A percentile compares a stretch with the other conserved stretches of the same genome.
phyloP scores from a whole-genome alignment of 2,797 vertebrate genomes.

The Peromyscus aztecus region DNA sequence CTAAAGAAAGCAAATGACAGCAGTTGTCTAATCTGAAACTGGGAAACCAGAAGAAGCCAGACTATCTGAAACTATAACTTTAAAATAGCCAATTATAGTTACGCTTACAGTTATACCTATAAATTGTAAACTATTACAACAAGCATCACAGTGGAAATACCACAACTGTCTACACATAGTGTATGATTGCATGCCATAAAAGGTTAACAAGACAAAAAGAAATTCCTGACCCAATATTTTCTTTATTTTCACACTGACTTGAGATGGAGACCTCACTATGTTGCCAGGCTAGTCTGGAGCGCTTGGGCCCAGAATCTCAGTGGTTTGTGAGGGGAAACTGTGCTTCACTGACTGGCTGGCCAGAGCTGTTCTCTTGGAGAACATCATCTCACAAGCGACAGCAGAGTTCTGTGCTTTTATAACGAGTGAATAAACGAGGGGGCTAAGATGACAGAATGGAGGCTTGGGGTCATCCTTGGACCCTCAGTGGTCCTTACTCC shows the following conservation, averaged over 20 bases:
- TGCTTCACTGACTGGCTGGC: not conserved
- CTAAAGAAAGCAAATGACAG: not conserved
- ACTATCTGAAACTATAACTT: not conserved
- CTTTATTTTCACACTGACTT: not conserved
- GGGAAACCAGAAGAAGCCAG: not conserved
- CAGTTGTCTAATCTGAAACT: not conserved
- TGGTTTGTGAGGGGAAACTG: not conserved
- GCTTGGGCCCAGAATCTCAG: not conserved
- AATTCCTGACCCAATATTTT: no score
- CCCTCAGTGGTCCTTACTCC: not conserved
- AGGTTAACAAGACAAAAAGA: not conserved
- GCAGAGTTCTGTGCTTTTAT: no score
- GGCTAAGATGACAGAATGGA: not conserved
- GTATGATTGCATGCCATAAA: not conserved
- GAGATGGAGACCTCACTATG: not conserved
- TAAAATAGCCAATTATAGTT: not conserved
- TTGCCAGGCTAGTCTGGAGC: not conserved
- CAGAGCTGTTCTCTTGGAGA: constrained; percentile 19
- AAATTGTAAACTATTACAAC: not conserved
- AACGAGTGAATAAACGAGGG: not conserved
- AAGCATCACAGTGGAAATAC: not conserved
- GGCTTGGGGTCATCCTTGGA: not conserved
- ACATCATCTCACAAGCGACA: not conserved
- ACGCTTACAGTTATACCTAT: not conserved
- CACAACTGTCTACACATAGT: not conserved